Evolutionary conservation across 2,113 vertebrate species (phyloP), one percentile per base, ranked within the genome.

Genomic region (Pedionomus torquatus): DNA sequence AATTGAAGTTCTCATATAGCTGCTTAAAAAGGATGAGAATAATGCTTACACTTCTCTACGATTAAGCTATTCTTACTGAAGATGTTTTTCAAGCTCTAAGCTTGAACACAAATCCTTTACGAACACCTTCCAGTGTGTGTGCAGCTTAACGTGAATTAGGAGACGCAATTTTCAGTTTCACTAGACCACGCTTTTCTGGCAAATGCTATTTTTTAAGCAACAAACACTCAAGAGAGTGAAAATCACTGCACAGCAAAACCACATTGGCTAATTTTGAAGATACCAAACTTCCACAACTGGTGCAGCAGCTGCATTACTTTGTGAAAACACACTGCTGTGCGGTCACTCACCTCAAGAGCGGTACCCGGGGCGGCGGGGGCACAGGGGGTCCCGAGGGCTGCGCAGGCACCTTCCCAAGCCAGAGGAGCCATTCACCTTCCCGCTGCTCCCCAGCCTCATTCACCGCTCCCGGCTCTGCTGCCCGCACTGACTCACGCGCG

Each of bases 371-470:
- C 0, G 11, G 63, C 43, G 24, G 30, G 41, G 41, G 86, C 44
- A 87, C 88, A 13, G 86, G 82, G 89, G 84, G 37, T 91, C 70
- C 41, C 23, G 28, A 70, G 88, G 41, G 71, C 1, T 71, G 70
- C 93, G 83, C 89, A 5, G 41, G 92, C 96, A 4, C 94, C 71
- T 80, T 82, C 72, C 69, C 69, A 68, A 30, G 66, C 91, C 94
- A 71, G 94, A 64, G 91, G 93, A 96, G 96, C 97, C 97, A 97
- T 97, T 96, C 97, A 97, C 97, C 87, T 88, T 20, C 88, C 49
- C 95, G 49, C 96, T 74, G 95, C 90, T 86, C 72, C n/a, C 64
- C 95, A 96, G 97, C 94, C 97, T 95, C 97, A 97, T 97, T 81
- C 96, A 96, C 91, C 70, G 95, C 91, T 95, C 87, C 66, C 87